Evolutionary conservation across 2,113 vertebrate species (phyloP).

Genomic region (Corvus cornix): DNA sequence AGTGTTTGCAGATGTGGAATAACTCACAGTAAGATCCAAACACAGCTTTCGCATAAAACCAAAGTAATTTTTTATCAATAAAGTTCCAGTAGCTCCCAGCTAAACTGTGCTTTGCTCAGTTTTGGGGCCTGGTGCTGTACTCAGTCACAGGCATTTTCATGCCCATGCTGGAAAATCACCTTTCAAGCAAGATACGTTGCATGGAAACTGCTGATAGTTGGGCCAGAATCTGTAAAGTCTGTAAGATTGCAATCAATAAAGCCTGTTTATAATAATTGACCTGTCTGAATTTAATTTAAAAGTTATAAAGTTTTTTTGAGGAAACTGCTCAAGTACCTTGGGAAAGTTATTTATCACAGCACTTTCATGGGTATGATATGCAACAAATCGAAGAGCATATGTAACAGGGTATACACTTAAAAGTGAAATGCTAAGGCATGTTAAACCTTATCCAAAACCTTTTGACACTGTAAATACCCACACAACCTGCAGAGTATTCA

Average conservation of each 20-base stretch:
- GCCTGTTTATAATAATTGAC: neutral
- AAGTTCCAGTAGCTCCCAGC: neutral
- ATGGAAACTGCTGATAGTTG: neutral
- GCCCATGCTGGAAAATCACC: neutral
- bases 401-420: neutral
- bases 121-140: neutral
- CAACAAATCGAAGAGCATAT: neutral
- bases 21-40: neutral
- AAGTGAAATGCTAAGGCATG: neutral
- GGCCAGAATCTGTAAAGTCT: neutral
- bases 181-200: neutral
- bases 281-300: neutral
- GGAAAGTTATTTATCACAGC: neutral
- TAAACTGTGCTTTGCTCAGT: neutral
- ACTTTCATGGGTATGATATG: neutral
- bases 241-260: neutral
- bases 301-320: neutral
- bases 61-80: neutral
- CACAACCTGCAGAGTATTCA: neutral
- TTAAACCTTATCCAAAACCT: neutral
- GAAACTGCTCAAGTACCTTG: neutral
- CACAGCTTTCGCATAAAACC: neutral
- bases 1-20: constrained; percentile 11
- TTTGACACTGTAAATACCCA: neutral
- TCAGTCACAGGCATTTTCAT: neutral